These are phyloP conservation scores for Campoplex capitator DNA, from an alignment of 2,888 invertebrate species.

Conservation along the genomic window DNA sequence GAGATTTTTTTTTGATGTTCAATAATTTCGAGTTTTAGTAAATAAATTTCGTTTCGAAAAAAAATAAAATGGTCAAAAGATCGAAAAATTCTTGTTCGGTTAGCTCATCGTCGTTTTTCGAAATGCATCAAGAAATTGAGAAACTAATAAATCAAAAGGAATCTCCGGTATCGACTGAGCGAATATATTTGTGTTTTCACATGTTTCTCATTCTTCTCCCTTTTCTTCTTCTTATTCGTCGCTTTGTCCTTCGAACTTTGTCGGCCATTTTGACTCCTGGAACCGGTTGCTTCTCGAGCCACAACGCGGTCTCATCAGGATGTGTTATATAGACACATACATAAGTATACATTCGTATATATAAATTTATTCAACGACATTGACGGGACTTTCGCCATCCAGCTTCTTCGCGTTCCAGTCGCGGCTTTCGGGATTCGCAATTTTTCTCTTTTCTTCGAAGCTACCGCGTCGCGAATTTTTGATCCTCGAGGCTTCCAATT, in stretches of 20 bases:
- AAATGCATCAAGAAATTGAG: background rate
- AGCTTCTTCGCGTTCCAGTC: slow-evolving; percentile 4
- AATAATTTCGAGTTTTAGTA: background rate
- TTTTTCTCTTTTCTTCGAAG: slow-evolving; percentile 44
- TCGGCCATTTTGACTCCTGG: slow-evolving; percentile 77
- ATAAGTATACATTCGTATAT: slow-evolving; percentile 25
- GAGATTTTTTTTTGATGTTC: background rate
- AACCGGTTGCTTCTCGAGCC: slow-evolving; percentile 74
- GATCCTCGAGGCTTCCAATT: slow-evolving; percentile 6
- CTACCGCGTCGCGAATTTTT: slow-evolving; percentile 42
- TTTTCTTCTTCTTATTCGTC: slow-evolving; percentile 51
- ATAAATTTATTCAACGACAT: slow-evolving; percentile 21
- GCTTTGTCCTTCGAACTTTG: slow-evolving; percentile 42
- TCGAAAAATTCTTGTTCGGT: background rate
- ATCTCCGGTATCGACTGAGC: slow-evolving; percentile 21
- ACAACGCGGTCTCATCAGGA: slow-evolving; percentile 37
- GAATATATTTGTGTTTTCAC: slow-evolving; percentile 79
- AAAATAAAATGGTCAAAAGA: background rate
- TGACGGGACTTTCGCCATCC: slow-evolving; percentile 20
- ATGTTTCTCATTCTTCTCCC: slow-evolving; percentile 74
- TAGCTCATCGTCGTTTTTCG: background rate
- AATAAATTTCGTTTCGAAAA: background rate
- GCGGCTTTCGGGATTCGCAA: slow-evolving; percentile 1
- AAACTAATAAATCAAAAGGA: background rate
- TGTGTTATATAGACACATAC: slow-evolving; percentile 19